These are phyloP conservation scores for Patella pellucida DNA, from an alignment of 2,888 invertebrate species.

Conservation along the genomic window DNA sequence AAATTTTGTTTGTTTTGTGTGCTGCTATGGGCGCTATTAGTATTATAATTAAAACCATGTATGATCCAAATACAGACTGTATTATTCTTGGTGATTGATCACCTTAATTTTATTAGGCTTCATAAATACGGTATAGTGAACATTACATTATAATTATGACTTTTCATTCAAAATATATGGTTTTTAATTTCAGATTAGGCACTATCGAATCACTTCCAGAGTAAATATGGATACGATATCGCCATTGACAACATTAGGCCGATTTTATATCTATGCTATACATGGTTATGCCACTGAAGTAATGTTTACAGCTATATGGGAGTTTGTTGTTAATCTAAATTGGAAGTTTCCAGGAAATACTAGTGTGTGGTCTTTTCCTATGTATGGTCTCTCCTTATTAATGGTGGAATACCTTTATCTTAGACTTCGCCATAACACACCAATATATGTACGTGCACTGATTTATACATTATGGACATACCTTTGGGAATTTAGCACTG, in stretches of 20 bases:
- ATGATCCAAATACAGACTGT: no score
- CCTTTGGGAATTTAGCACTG: slow-evolving; percentile 73
- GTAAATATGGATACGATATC: no score
- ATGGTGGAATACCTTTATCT: slow-evolving; percentile 71
- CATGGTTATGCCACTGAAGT: slow-evolving; percentile 71
- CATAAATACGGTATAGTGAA: no score
- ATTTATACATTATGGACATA: slow-evolving; percentile 72
- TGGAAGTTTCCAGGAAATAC: slow-evolving; percentile 72
- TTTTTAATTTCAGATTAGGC: no score
- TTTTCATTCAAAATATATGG: no score
- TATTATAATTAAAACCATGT: no score
- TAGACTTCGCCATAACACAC: slow-evolving; percentile 55
- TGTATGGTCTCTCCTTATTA: slow-evolving; percentile 71
- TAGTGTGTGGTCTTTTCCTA: slow-evolving; percentile 73
- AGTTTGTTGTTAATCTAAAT: slow-evolving; percentile 71
- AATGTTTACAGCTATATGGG: slow-evolving; percentile 74
- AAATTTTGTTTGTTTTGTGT: no score
- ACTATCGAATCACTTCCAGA: no score
- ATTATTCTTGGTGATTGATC: no score
- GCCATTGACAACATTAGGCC: slow-evolving; percentile 46
- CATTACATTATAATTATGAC: no score
- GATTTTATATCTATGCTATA: slow-evolving; percentile 69
- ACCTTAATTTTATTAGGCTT: no score
- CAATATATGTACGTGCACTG: slow-evolving; percentile 69
- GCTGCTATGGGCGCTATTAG: no score